Base-by-base conservation (phyloP, 2,797 vertebrate genomes). In the Cynodonichthys magdalenae region DNA sequence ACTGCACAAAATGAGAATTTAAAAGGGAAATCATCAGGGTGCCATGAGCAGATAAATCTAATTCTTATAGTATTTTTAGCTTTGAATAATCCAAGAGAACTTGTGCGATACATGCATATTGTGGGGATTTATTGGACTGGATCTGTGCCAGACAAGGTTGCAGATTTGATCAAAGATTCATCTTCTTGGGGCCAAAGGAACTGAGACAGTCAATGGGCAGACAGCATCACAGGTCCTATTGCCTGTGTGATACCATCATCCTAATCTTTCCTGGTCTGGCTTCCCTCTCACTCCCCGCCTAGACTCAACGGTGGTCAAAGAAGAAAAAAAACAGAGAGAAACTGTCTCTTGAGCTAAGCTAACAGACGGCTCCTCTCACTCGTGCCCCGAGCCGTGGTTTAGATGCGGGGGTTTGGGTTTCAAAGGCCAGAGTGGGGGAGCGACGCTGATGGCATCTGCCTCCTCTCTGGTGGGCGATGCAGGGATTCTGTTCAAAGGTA, bases 291-390 rank as follows among this genome's bases (percentile, higher is more conserved):
- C 55, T 62, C 60, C 4, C 71, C 29, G 72, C 19, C 49, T 9
- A 57, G 72, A 72, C 73, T 59, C 75, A 1, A 46, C 27, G 50
- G 67, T 80, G 85, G 74, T 78, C 68, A 77, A 4, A 63, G 69
- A 63, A 79, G 72, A 70, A 63, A 71, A 65, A 79, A 75, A 70
- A 64, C 57, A 10, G 46, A 59, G 82, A 75, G 74, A 54, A 59
- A 83, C 68, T 59, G 86, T 79, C 87, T 86, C 71, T 75, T 50
- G 83, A 80, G 85, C 88, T 89, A 87, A 90, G 90, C 89, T 90
- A 93, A 94, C 93, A 94, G 92, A 90, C 89, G 89, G 89, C 84
- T 89, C 90, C 80, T 82, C 87, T 93, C 92, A 89, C 90, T 92
- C 85, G 88, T 85, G 87, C 80, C 71, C 74, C 68, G 79, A 84